Base-by-base conservation (phyloP, 2,113 vertebrate genomes). In the Nansenia antarctica region DNA sequence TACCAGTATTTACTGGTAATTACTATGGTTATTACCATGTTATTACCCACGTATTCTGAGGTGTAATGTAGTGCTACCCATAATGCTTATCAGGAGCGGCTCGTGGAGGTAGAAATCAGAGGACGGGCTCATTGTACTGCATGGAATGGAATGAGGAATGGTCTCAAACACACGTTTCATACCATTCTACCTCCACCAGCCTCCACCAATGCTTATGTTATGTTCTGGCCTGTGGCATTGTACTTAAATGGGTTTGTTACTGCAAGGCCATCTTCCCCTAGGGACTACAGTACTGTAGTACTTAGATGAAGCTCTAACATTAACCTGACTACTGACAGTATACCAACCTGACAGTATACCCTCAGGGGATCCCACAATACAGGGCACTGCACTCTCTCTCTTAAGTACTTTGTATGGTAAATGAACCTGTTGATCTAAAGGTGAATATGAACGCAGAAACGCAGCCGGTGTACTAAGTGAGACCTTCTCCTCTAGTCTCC, bases 181-280 rank as follows among this genome's bases (percentile, higher is more conserved):
- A n/a, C n/a, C n/a, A n/a, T n/a, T n/a, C n/a, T n/a, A n/a, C n/a
- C n/a, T n/a, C n/a, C n/a, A n/a, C n/a, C n/a, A n/a, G n/a, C n/a
- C n/a, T n/a, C n/a, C n/a, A n/a, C n/a, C n/a, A n/a, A n/a, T 60
- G 30, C 30, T 35, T 24, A 60, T 60, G 58, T 60, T 24, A n/a
- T 60, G 31, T 60, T 60, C 5, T 60, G 31, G 9, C 58, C 9
- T 35, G 18, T 60, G 31, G 58, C 31, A 22, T 31, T 20, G 6
- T 35, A n/a, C 31, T 60, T 60, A 60, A 60, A 35, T 35, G n/a
- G 58, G 18, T n/a, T 35, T 11, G 20, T 60, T 35, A 60, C 31
- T 31, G n/a, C 58, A 20, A 32, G 31, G 29, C 29, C n/a, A 32
- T 1, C 30, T 9, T 60, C 31, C 58, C 58, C 7, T 20, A 32